Base-by-base conservation (phyloP, 2,888 invertebrate genomes). In the Pristionchus entomophagus region DNA sequence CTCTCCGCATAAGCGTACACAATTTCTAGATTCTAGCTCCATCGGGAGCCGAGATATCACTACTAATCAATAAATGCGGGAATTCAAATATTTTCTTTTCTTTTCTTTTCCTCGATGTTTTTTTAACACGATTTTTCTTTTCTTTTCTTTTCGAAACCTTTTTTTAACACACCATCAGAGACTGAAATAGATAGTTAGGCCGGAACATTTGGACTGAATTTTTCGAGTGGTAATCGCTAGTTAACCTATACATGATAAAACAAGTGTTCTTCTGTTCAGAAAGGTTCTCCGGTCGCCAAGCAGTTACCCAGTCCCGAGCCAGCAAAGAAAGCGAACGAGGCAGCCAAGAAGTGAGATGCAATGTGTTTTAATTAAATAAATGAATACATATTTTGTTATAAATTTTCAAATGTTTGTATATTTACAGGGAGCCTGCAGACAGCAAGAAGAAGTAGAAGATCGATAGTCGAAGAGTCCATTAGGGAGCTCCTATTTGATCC, bases 271-370 rank as follows among this genome's bases (percentile, higher is more conserved):
- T 56, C 3, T 8, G n/a, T 26, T 26, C 26, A 56, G 56, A 56
- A 56, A 56, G 10, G n/a, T 22, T 26, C 56, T 26, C n/a, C n/a
- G n/a, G 26, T 56, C n/a, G 6, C 56, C n/a, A n/a, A n/a, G n/a
- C n/a, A n/a, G n/a, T n/a, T n/a, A n/a, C n/a, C n/a, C n/a, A n/a
- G n/a, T 56, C 22, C 22, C 56, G 56, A 56, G 26, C 2, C 56
- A 17, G 56, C 56, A 12, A 56, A 56, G 56, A 56, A 56, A 12
- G 56, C 56, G 26, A 56, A 22, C 8, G 56, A 56, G 22, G 56
- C 56, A n/a, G 56, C 56, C 26, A 56, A 56, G 56, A 56, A 56
- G 56, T 56, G 56, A 56, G 56, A n/a, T n/a, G n/a, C n/a, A 56
- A 56, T 22, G 5, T 0, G 1, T 56, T n/a, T 0, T 17, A 51